Base-by-base conservation (phyloP, 1,140 invertebrate species). In the Drepana arcuata region DNA sequence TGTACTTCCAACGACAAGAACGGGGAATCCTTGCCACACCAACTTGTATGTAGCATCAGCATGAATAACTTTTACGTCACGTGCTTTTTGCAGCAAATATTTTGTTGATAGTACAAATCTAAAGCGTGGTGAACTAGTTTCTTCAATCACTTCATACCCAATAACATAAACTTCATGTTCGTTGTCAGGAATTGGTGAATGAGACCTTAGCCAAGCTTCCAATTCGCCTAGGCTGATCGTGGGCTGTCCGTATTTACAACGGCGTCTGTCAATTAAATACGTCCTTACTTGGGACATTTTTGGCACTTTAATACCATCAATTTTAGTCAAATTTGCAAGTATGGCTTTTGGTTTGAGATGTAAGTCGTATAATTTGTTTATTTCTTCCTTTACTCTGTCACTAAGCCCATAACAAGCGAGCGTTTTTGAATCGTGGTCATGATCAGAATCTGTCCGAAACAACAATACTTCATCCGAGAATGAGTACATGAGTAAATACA, bases 21-120 rank as follows among this genome's bases (percentile, higher is more conserved):
- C 41, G 4, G 47, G 41, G 34, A 39, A 60, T 30, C 48, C 48
- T 27, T 60, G 55, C 52, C 55, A 63, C 5, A 56, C 41, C 2
- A 56, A 14, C 51, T 53, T 57, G 32, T 54, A 51, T 1, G 55
- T 59, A 2, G 45, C 45, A 45, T 52, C 48, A 6, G 45, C 37
- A 18, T 60, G 47, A 15, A 60, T 29, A 12, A 48, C 11, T 15
- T 18, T 35, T 0, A 15, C 12, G 10, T 26, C 7, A n/a, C 7
- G n/a, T 6, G 40, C 12, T 26, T 31, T 31, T 16, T 36, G 13
- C 13, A 56, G 16, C 25, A 51, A 31, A 14, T 36, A 34, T 32
- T 50, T 55, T 9, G 31, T 46, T 9, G 43, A 47, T 13, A 55
- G 7, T 9, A 39, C 15, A 41, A 55, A 50, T 10, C 43, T 31